Evolutionary conservation across 2,797 vertebrate genomes (phyloP).

Genomic region (Siniperca undulata): DNA sequence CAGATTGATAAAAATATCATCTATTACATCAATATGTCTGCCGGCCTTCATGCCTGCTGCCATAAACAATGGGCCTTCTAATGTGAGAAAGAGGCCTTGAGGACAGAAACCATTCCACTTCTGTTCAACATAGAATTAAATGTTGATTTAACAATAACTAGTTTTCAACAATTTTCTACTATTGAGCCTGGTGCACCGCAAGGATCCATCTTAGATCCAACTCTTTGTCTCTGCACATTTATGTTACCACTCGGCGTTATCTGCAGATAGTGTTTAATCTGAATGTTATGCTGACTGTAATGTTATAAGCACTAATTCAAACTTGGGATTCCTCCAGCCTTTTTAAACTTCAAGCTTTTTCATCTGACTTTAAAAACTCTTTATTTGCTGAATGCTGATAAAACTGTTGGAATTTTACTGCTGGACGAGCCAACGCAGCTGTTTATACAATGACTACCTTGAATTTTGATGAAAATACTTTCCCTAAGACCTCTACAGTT

Average conservation of each 20-base stretch:
- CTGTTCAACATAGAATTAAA: slow-evolving; percentile 17
- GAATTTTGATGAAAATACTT: too few species aligned
- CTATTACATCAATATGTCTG: slow-evolving; percentile 23
- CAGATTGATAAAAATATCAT: slow-evolving; percentile 27
- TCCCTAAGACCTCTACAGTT: too few species aligned
- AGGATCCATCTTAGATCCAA: slow-evolving; percentile 4
- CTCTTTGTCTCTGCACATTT: not conserved
- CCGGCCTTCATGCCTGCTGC: slow-evolving; percentile 25
- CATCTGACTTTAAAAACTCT: not conserved
- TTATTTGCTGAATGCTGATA: too few species aligned
- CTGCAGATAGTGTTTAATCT: not conserved
- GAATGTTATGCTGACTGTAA: not conserved
- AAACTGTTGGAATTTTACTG: too few species aligned
- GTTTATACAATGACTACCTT: too few species aligned
- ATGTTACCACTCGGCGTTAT: not conserved
- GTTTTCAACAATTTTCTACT: not conserved
- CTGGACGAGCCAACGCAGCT: too few species aligned
- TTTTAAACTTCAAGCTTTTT: too few species aligned
- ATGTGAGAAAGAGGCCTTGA: slow-evolving; percentile 34
- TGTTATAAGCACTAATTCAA: not conserved
- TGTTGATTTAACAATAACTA: not conserved
- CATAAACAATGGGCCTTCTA: slow-evolving; percentile 36
- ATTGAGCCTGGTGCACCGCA: slow-evolving; percentile 9
- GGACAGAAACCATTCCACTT: slow-evolving; percentile 34
- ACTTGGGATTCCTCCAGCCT: not conserved